A percentile compares a stretch with the other conserved stretches of the same genome.
phyloP scores from a whole-genome alignment of 2,797 vertebrate genomes.

The Stomatorhinus walkeri region DNA sequence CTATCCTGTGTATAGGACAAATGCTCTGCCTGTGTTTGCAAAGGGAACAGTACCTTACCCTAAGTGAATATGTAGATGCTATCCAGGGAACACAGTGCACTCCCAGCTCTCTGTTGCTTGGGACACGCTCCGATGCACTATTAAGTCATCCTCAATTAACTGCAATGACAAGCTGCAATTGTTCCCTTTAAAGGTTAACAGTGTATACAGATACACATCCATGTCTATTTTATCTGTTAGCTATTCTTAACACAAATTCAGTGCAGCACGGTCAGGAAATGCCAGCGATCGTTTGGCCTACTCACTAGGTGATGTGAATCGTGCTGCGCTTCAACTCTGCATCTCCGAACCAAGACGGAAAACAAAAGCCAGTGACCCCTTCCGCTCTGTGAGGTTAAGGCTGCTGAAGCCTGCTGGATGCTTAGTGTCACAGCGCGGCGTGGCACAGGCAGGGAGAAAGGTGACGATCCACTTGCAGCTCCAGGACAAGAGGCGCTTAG shows the following conservation, averaged over 20 bases:
- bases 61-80: background rate
- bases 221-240: background rate
- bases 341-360: background rate
- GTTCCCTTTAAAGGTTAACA: background rate
- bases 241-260: background rate
- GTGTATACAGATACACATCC: background rate
- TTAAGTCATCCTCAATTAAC: slow-evolving; percentile 57
- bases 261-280: background rate
- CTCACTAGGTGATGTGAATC: background rate
- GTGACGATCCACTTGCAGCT: background rate
- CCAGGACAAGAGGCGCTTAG: background rate
- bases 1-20: background rate
- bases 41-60: background rate
- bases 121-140: background rate
- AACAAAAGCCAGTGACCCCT: background rate
- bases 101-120: background rate
- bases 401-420: background rate
- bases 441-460: background rate
- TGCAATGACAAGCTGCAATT: slow-evolving; percentile 62
- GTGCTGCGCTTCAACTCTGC: background rate
- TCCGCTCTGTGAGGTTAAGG: background rate
- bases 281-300: background rate
- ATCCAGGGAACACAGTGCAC: background rate
- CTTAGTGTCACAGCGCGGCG: background rate
- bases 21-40: background rate